These are phyloP conservation scores for Cyphomyrmex costatus DNA, from an alignment of 1,140 invertebrate species.

Conservation along the genomic window DNA sequence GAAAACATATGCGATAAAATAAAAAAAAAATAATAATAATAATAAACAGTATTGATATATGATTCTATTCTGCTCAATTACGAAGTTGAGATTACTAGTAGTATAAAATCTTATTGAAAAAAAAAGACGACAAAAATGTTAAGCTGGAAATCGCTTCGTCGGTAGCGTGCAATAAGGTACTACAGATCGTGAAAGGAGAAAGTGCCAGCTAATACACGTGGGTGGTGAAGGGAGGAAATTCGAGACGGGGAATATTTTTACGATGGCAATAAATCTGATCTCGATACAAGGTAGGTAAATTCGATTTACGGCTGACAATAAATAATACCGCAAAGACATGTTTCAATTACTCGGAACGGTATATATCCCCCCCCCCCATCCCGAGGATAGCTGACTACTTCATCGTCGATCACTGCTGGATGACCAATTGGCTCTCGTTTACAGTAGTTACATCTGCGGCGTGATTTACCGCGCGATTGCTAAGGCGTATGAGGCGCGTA, in stretches of 20 bases:
- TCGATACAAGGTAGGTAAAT: constrained; percentile 73
- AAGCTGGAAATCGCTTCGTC: constrained; percentile 17
- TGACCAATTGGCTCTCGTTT: constrained; percentile 58
- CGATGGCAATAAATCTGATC: constrained; percentile 68
- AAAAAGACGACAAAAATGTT: neutral
- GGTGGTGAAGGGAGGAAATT: constrained; percentile 27
- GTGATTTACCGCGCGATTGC: constrained; percentile 50
- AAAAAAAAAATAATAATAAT: neutral
- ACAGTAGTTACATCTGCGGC: constrained; percentile 44
- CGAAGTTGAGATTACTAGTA: constrained; percentile 12
- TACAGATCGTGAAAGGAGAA: constrained; percentile 19
- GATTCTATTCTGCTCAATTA: neutral
- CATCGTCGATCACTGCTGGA: constrained; percentile 66
- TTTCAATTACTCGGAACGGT: constrained; percentile 77
- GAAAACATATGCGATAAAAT: neutral
- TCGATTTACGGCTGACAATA: constrained; percentile 75
- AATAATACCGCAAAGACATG: constrained; percentile 75
- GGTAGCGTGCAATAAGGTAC: neutral
- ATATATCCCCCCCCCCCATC: constrained; percentile 68
- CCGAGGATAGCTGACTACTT: constrained; percentile 70
- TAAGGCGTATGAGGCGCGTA: constrained; percentile 30
- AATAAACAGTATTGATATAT: neutral
- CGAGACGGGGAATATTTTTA: constrained; percentile 64
- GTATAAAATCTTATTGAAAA: neutral
- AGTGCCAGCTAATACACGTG: constrained; percentile 3